Evolutionary conservation across 2,888 invertebrate species (phyloP), one percentile per base, ranked within the genome.

Genomic region (Latrodectus hesperus): DNA sequence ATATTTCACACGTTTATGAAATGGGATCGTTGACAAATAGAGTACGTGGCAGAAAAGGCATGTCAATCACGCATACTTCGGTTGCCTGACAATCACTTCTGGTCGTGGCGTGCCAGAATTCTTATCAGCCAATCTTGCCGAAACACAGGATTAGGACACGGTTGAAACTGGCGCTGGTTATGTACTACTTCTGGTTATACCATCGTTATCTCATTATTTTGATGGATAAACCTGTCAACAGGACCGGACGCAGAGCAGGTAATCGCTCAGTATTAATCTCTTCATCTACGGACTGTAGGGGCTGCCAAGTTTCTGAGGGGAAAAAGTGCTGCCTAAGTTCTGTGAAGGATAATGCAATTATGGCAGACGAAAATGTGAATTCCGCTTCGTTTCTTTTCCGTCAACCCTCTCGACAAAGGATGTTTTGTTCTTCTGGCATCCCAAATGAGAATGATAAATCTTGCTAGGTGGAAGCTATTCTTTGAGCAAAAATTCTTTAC

Each of bases 191-290:
- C 70, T 38, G 38, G 38, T 38, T 38, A 38, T 38, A 38, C 51
- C 60, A 70, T 75, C 49, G 70, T 60, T 83, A 71, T 77, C 83
- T 83, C 64, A 83, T 83, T 83, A 83, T 71, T 51, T 17, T 71
- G 68, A 75, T 68, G 83, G 76, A 83, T 83, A 60, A 64, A 60
- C 26, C 51, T 76, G 76, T 71, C 83, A 76, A 51, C 83, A 38
- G 49, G 52, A n/a, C 53, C 71, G 51, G 83, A 71, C 64, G 76
- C 70, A 76, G 70, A 76, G 60, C 68, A 0, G 68, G 76, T 72
- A 49, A 83, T 83, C 83, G 60, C 52, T 83, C 76, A 83, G 53
- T 26, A 38, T 70, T 83, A 83, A 77, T 81, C 81, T 81, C 17
- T 64, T 38, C 38, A 38, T 38, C 38, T 38, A 38, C 38, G 38